Evolutionary conservation across 2,113 vertebrate species (phyloP).

Genomic region (Nestor notabilis): DNA sequence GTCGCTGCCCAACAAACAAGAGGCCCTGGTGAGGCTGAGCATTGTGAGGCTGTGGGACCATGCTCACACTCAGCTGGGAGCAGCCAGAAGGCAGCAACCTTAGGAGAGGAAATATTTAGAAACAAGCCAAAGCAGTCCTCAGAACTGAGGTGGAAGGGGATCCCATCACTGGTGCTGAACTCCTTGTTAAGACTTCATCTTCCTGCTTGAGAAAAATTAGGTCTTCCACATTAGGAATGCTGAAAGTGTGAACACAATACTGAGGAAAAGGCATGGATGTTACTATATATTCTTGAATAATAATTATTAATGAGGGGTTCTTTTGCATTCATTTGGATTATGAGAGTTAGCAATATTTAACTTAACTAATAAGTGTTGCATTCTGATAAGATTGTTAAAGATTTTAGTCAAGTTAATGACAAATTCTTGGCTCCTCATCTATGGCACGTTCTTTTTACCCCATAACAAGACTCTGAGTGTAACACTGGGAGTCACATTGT

Average conservation of each 20-base stretch:
- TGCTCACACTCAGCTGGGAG: not conserved
- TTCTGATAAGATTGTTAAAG: not conserved
- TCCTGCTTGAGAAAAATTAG: not conserved
- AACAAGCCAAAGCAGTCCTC: not conserved
- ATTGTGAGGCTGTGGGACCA: not conserved
- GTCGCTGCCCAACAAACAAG: not conserved
- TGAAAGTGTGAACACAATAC: not conserved
- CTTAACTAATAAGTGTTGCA: not conserved
- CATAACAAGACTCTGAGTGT: not conserved
- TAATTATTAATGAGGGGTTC: not conserved
- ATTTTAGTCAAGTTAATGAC: not conserved
- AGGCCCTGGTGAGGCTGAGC: rapidly evolving
- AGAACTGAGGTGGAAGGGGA: not conserved
- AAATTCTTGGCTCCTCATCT: not conserved
- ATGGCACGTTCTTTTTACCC: not conserved
- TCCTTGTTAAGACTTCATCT: not conserved
- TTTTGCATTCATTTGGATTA: not conserved
- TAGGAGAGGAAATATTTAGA: not conserved
- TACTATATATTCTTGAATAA: not conserved
- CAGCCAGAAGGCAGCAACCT: not conserved
- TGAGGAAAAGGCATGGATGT: not conserved
- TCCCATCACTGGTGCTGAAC: not conserved
- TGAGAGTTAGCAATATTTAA: not conserved
- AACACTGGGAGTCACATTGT: not conserved
- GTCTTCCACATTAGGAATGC: not conserved